Base-by-base conservation (phyloP, 35 echinoderm and acorn worm species). In the Ophioderma brevispina region DNA sequence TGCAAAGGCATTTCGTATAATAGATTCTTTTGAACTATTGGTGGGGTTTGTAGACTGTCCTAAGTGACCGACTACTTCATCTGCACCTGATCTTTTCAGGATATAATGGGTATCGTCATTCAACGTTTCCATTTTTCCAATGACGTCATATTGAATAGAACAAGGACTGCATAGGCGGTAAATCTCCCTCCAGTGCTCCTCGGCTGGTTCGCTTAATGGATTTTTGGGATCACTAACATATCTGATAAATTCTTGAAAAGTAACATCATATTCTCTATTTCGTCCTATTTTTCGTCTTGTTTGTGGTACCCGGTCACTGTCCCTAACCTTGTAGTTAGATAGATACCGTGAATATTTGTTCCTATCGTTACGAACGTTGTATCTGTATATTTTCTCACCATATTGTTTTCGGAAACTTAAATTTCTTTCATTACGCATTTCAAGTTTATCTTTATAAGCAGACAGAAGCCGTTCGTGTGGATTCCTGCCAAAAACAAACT, bases 61-160 rank as follows among this genome's bases (percentile, higher is more conserved):
- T 25, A 70, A 30, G 4, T 85, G 86, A 0, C 90, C 89, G 33
- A 98, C 94, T 33, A 87, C 46, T 30, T 85, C 84, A 23, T 64
- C 78, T 0, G 85, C 55, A 35, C 85, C 85, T 31, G 77, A 17
- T 13, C 78, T 33, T 39, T 93, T 50, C 21, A 98, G 38, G 33
- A 95, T 70, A 36, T 82, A 95, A 15, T 95, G 81, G 0, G 93
- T 75, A 84, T 98, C 96, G 35, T 87, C 80, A 10, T 90, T 33
- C 40, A 98, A 63, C 33, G 90, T 95, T 87, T 94, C 90, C 89
- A 98, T 92, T 30, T 98, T 94, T 3, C 93, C 93, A 36, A 98
- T 52, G 31, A 98, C 82, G 55, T 94, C 93, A 77, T 98, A 98
- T 31, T 90, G 64, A 25, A 98, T 87, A 32, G 86, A 81, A 77